phyloP scores from a whole-genome alignment of 1,140 invertebrate genomes.

The Patella vulgata region DNA sequence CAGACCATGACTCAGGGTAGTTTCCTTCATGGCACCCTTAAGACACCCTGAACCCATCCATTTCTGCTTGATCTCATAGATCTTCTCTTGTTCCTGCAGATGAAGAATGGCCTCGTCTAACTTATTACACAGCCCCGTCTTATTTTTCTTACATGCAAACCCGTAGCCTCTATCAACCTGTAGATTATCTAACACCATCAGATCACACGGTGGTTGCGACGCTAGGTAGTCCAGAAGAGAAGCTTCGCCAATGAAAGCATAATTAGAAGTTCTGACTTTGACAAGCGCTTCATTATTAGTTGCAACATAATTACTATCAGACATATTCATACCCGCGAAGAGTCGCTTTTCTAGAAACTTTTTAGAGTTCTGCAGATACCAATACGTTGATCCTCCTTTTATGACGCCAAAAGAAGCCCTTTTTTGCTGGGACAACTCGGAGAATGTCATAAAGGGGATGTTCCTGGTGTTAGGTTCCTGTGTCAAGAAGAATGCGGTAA shows the following conservation, averaged over 20 bases:
- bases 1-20: slow-evolving; percentile 26
- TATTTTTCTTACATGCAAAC: slow-evolving; percentile 32
- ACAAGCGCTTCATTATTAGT: slow-evolving; percentile 26
- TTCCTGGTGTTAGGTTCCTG: slow-evolving; percentile 8
- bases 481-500: slow-evolving; percentile 23
- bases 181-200: slow-evolving; percentile 29
- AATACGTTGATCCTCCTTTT: slow-evolving; percentile 3
- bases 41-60: slow-evolving; percentile 28
- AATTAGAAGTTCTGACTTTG: slow-evolving; percentile 23
- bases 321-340: slow-evolving; percentile 9
- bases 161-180: slow-evolving; percentile 20
- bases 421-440: slow-evolving; percentile 21
- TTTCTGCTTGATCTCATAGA: slow-evolving; percentile 24
- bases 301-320: slow-evolving; percentile 4
- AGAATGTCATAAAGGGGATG: slow-evolving; percentile 24
- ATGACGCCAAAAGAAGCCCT: slow-evolving; percentile 21
- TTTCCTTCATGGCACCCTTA: slow-evolving; percentile 11
- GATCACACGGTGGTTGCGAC: slow-evolving; percentile 35
- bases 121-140: slow-evolving; percentile 12
- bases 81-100: slow-evolving; percentile 21
- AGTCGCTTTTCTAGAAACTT: slow-evolving; percentile 15
- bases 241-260: slow-evolving; percentile 34
- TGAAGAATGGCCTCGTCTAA: slow-evolving; percentile 22
- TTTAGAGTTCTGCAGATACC: slow-evolving; percentile 25
- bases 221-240: slow-evolving; percentile 38